Evolutionary conservation across 2,888 invertebrate species (phyloP), one percentile per base, ranked within the genome.

Genomic region (Oscheius sp.): DNA sequence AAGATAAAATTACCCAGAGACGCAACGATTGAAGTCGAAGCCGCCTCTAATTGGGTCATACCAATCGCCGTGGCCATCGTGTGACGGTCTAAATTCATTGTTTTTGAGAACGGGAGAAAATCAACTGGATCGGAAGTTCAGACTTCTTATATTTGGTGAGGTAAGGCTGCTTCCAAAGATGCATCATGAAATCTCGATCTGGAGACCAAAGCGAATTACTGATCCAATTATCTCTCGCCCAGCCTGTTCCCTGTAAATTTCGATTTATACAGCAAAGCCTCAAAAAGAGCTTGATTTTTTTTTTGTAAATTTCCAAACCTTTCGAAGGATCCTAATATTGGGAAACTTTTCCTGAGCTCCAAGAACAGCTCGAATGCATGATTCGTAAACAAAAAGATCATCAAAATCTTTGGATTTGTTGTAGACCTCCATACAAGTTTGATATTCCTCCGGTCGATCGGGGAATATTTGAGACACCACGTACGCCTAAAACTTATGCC

Each of bases 361-460:
- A 23, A 48, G 25, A 25, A 48, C 25, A 2, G 48, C 25, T 12
- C 25, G 48, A 6, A 73, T 70, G 52, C 84, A 84, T 0, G 81
- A 75, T 68, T 82, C 81, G 57, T 72, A 84, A 17, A 71, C 70
- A 53, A 79, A 79, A 10, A 84, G 61, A 48, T 78, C 79, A 8
- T 61, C 73, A 65, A 58, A 80, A 52, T 70, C 34, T 8, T 55
- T 65, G 0, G 79, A 79, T 25, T 61, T 65, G 5, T 68, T 64
- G 70, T 80, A 82, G 1, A 79, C 61, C 31, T 23, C 17, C 4
- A 48, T 25, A 23, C 48, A 48, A 3, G 25, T 15, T 20, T 48
- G 12, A 20, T 48, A 58, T 12, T 69, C 65, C 8, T 61, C 46
- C 12, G 20, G 48, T 3, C 48, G 48, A 20, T 48, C 48, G 12